These are phyloP conservation scores for Oreochromis tanganicae DNA, from an alignment of 2,113 vertebrate genomes.

Conservation along the genomic window DNA sequence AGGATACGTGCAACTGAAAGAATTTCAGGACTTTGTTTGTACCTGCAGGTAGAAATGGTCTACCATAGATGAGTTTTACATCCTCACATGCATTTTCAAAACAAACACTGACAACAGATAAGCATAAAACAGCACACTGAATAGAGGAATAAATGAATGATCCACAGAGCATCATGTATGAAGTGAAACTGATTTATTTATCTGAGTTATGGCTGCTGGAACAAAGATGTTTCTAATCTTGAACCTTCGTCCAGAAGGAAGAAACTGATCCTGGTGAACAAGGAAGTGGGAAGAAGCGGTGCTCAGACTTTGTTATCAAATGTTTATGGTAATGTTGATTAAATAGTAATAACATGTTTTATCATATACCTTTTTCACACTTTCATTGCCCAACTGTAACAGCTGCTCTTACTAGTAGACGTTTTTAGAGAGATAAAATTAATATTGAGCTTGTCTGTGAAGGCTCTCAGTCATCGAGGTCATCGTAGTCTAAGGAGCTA, in stretches of 20 bases:
- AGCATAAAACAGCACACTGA: fast-evolving
- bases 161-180: neutral
- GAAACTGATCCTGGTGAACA: fast-evolving
- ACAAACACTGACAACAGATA: fast-evolving
- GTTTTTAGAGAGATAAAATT: fast-evolving
- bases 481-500: fast-evolving
- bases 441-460: neutral
- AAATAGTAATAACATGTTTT: fast-evolving
- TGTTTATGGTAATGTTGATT: neutral
- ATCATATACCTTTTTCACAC: fast-evolving
- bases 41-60: fast-evolving
- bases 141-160: fast-evolving
- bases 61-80: neutral
- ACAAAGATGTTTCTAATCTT: fast-evolving
- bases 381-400: neutral
- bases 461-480: fast-evolving
- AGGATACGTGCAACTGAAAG: neutral
- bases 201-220: neutral
- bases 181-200: fast-evolving
- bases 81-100: neutral
- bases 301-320: fast-evolving
- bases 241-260: fast-evolving
- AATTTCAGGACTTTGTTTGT: neutral
- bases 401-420: fast-evolving
- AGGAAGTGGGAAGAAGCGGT: fast-evolving